These are phyloP conservation scores for Selene dorsalis DNA, from an alignment of 2,797 vertebrate genomes.

Conservation along the genomic window DNA sequence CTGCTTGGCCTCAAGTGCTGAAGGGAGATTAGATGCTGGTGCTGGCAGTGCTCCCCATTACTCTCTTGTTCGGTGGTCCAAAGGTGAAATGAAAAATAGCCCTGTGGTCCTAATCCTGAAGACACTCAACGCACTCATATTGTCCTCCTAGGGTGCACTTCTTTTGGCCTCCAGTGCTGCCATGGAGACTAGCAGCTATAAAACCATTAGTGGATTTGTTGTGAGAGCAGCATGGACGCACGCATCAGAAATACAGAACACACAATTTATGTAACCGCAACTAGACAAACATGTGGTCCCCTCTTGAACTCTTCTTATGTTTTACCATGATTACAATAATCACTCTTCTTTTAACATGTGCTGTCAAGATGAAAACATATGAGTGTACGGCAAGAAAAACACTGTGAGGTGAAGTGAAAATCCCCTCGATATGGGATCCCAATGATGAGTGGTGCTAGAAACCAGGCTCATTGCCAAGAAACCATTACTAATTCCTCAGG, in stretches of 20 bases:
- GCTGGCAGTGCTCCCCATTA: slow-evolving; percentile 70
- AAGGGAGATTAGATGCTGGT: slow-evolving; percentile 74
- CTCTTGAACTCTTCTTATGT: slow-evolving; percentile 52
- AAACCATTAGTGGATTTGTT: slow-evolving; percentile 78
- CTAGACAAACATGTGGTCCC: slow-evolving; percentile 57
- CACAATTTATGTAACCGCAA: slow-evolving; percentile 53
- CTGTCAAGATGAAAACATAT: slow-evolving; percentile 62
- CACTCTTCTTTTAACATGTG: slow-evolving; percentile 53
- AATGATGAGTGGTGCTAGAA: slow-evolving; percentile 74
- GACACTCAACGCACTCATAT: slow-evolving; percentile 76
- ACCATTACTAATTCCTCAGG: slow-evolving; percentile 74
- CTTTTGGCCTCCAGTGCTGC: slow-evolving; percentile 79
- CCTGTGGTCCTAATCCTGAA: slow-evolving; percentile 77
- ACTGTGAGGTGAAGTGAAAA: slow-evolving; percentile 65
- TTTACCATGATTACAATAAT: slow-evolving; percentile 59
- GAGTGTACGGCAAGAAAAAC: slow-evolving; percentile 70
- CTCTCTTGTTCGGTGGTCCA: slow-evolving; percentile 70
- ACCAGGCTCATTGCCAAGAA: slow-evolving; percentile 73
- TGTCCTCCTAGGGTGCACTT: slow-evolving; percentile 75
- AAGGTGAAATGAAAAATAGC: slow-evolving; percentile 79
- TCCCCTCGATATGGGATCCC: slow-evolving; percentile 68
- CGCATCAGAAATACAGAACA: slow-evolving; percentile 45
- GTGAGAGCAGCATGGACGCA: slow-evolving; percentile 69
- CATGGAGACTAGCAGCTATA: slow-evolving; percentile 82
- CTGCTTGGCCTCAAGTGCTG: slow-evolving; percentile 71